Conservation (phyloP, 2,888 invertebrate species). For the Cryptosula pallasiana region DNA sequence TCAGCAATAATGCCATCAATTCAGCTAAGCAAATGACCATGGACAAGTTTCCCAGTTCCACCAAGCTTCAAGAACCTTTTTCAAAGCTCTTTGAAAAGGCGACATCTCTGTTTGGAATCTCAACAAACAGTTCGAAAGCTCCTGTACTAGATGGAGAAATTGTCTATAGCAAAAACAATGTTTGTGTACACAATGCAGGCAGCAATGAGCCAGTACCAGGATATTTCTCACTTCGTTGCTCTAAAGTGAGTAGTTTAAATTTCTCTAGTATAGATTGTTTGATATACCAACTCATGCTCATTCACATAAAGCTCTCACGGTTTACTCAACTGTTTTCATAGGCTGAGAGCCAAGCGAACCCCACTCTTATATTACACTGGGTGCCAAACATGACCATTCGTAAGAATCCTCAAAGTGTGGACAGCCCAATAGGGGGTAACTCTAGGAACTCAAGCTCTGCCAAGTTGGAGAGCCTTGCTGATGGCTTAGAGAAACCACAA, state of each 20-base stretch:
- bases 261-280: too few relatives aligned
- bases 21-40: too few relatives aligned
- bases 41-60: not conserved
- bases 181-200: conserved; percentile 91
- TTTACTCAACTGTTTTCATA: not conserved
- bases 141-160: conserved; percentile 57
- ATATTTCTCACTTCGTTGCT: conserved; percentile 75
- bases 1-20: too few relatives aligned
- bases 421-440: conserved; percentile 43
- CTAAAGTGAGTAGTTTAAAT: conserved; percentile 34
- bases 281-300: not conserved
- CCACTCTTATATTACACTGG: conserved; percentile 83
- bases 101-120: conserved; percentile 31
- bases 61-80: conserved; percentile 8
- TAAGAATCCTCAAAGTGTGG: conserved; percentile 65
- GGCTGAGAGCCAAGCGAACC: conserved; percentile 51
- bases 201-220: conserved; percentile 86
- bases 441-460: conserved; percentile 29
- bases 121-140: conserved; percentile 37
- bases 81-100: conserved; percentile 18
- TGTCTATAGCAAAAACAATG: conserved; percentile 77
- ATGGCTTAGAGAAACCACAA: conserved; percentile 27
- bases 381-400: conserved; percentile 85
- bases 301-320: not conserved
- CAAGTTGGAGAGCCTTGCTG: not conserved